Evolutionary conservation across 2,113 vertebrate species (phyloP), one percentile per base, ranked within the genome.

Genomic region (Cynocephalus volans): DNA sequence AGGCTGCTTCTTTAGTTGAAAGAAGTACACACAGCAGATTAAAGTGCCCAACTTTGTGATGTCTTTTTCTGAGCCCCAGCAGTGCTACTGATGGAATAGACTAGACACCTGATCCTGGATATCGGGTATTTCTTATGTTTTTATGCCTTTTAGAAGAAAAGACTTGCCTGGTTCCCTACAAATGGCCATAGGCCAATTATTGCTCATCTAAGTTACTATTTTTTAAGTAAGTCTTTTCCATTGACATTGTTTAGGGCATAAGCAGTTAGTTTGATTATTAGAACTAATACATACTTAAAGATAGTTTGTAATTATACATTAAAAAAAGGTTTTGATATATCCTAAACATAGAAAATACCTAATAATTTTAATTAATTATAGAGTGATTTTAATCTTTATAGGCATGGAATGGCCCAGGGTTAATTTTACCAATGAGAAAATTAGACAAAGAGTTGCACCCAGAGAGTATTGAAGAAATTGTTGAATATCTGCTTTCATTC

Each of bases 361-460:
- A 83, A 73, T 92, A 36, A 90, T 81, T 81, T 41, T 41, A 41
- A 41, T 41, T 41, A 41, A 41, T 41, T 41, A 41, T 41, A 41
- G 93, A 79, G 8, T 95, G 50, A 86, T 94, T 89, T 88, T 82
- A 75, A 75, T 85, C 18, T 65, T 91, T 58, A 77, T 4, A 90
- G 36, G 24, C 90, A 56, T 92, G 45, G 93, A 54, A 82, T 81
- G 23, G 18, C 14, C 33, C 2, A n/a, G 33, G 28, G 31, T 81
- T 90, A 73, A 72, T 96, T 92, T 95, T 41, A 82, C 19, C 28
- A 77, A 8, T 77, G 48, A 90, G 33, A 64, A 94, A 84, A 84
- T 88, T 41, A 81, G 19, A 70, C 72, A 69, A 62, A n/a, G 24
- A 75, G 0, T 83, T 79, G 1, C 64, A 73, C 8, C 31, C 56